Conservation (phyloP, 1,140 invertebrate genomes). For the Anthonomus grandis region DNA sequence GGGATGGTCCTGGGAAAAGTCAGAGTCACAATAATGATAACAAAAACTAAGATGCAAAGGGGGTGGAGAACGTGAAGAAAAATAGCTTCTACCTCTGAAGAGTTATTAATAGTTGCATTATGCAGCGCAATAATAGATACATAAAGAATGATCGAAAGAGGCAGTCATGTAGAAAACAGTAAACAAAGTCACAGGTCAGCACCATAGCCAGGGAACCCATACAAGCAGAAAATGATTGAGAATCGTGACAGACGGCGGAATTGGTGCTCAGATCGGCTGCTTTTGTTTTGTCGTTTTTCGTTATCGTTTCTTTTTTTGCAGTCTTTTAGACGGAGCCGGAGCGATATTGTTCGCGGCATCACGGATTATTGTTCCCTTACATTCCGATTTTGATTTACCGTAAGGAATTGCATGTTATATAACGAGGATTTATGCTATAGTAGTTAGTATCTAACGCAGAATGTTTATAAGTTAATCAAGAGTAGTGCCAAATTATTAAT, state of each 20-base stretch:
- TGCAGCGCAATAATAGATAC: conserved; percentile 22
- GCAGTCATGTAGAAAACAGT: conserved; percentile 19
- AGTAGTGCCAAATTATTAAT: too few species aligned
- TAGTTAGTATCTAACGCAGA: too few species aligned
- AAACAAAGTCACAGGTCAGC: conserved; percentile 21
- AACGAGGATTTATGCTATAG: too few species aligned
- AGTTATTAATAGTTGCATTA: too few species aligned
- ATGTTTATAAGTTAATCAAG: too few species aligned
- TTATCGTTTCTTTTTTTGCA: neutral
- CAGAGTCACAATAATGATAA: too few species aligned
- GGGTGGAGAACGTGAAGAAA: too few species aligned
- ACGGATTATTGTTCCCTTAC: conserved; percentile 3
- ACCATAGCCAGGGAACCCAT: conserved; percentile 13
- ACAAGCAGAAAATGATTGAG: conserved; percentile 21
- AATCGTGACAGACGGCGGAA: conserved; percentile 19
- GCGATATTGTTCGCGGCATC: conserved; percentile 7
- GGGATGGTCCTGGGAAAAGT: too few species aligned
- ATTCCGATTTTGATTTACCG: conserved; percentile 10
- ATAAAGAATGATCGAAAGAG: conserved; percentile 11
- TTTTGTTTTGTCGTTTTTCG: conserved; percentile 16
- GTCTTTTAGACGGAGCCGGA: neutral
- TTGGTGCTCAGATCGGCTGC: conserved; percentile 4
- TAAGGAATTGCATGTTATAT: too few species aligned
- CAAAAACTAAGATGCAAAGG: too few species aligned
- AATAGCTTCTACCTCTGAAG: too few species aligned